Evolutionary conservation across 2,797 vertebrate genomes (phyloP), one percentile per base, ranked within the genome.

Genomic region (Pagetopsis macropterus): DNA sequence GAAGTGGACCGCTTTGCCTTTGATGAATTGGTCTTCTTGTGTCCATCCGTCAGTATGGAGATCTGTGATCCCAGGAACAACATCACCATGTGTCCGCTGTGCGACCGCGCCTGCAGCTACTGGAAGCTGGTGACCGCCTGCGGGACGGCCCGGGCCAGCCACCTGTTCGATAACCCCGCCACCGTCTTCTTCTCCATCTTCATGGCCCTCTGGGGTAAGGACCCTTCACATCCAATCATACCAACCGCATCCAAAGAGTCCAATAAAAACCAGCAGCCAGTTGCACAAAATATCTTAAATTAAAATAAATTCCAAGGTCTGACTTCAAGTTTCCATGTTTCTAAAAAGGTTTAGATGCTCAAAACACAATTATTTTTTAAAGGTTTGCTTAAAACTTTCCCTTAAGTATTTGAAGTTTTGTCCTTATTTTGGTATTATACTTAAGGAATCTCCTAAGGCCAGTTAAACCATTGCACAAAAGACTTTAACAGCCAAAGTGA

Each of bases 161-260:
- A 99, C 88, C 95, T 99, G 54, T 99, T 99, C 2, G 97, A 99
- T 92, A 99, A 99, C 90, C 96, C 97, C 0, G 97, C 98, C 68
- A 99, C 98, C 0, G 98, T 99, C 72, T 98, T 99, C 94, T 99
- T 99, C 94, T 98, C 98, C 0, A 91, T 99, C 87, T 99, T 99
- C 90, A 99, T 99, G 98, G 96, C 98, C 46, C 95, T 99, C 48
- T 99, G 98, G 98, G 98, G 98, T 99, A 93, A 78, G 62, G 9
- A 41, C 3, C 16, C 13, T n/a, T 69, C 9, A 2, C 21, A 49
- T 37, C 9, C 45, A 46, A 13, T 15, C 51, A 48, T 7, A 27
- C 6, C 61, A 41, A 0, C 16, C 19, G n/a, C 19, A 70, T 3
- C 5, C 27, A 44, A 37, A 55, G 11, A 16, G 14, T 40, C 15